These are phyloP conservation scores for Doryteuthis pealeii DNA, from an alignment of 1,140 invertebrate species.

Conservation along the genomic window DNA sequence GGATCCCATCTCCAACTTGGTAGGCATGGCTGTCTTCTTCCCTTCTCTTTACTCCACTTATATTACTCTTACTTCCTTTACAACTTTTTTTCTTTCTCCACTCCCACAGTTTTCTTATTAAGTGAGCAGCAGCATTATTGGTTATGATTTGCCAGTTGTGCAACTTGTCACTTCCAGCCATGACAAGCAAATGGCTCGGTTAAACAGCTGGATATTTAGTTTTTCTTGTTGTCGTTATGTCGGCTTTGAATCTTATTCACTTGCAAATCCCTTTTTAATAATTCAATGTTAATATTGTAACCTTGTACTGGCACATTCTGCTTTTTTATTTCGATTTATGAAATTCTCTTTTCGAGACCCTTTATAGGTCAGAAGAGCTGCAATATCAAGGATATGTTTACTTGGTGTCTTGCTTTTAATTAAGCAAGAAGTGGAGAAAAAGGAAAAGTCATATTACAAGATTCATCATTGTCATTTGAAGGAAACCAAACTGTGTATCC, in stretches of 20 bases:
- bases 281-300: background rate
- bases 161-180: background rate
- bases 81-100: no score
- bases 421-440: slow-evolving; percentile 8
- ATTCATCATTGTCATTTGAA: slow-evolving; percentile 10
- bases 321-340: slow-evolving; percentile 5
- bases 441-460: slow-evolving; percentile 9
- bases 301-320: slow-evolving; percentile 3
- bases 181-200: background rate
- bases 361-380: slow-evolving; percentile 5
- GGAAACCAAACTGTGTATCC: background rate
- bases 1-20: no score
- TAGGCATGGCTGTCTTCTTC: no score
- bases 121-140: background rate
- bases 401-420: background rate
- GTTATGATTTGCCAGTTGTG: background rate
- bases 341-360: slow-evolving; percentile 5
- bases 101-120: background rate
- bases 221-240: slow-evolving; percentile 5
- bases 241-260: background rate
- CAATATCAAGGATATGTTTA: slow-evolving; percentile 8
- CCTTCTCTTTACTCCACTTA: no score
- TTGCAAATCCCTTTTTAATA: background rate
- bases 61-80: no score
- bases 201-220: slow-evolving; percentile 2